Conservation (phyloP, 2,113 vertebrate genomes). For the Vanacampus margaritifer region DNA sequence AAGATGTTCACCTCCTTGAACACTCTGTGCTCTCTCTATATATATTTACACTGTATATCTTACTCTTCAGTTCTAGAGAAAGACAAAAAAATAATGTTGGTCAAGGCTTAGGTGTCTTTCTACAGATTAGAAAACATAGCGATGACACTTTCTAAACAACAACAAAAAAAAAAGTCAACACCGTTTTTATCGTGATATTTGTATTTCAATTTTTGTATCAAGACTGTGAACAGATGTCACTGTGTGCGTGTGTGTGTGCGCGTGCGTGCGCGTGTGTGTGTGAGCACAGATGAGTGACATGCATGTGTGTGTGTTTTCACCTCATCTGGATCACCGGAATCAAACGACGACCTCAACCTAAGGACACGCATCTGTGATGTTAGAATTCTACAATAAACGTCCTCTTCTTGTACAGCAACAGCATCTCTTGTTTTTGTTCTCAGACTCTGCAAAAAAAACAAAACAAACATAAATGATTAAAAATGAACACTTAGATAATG, state of each 20-base stretch:
- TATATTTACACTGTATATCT: constrained; percentile 62
- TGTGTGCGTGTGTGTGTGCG: constrained; percentile 23
- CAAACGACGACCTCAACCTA: constrained; percentile 39
- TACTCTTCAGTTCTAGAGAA: constrained; percentile 59
- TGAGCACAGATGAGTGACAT: constrained; percentile 41
- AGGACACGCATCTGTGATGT: constrained; percentile 62
- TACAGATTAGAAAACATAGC: constrained; percentile 66
- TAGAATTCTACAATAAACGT: constrained; percentile 65
- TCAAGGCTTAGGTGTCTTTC: constrained; percentile 65
- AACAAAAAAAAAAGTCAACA: constrained; percentile 51
- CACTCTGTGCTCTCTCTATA: constrained; percentile 36
- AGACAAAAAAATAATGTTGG: constrained; percentile 50
- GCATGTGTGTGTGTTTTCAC: constrained; percentile 60
- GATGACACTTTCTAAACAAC: constrained; percentile 65
- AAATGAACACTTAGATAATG: no score
- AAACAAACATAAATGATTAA: not conserved
- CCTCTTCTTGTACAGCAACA: constrained; percentile 60
- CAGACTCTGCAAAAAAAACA: not conserved
- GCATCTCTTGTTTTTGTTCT: constrained; percentile 11
- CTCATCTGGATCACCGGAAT: constrained; percentile 58
- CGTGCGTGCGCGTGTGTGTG: constrained; percentile 25
- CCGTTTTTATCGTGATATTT: constrained; percentile 70
- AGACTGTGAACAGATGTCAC: constrained; percentile 61
- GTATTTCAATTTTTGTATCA: constrained; percentile 70
- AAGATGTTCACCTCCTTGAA: constrained; percentile 28